Percentiles rank a stretch among this genome's conserved stretches.
phyloP scores from a whole-genome alignment of 2,888 invertebrate genomes.

The Lepeophtheirus nordmannii region DNA sequence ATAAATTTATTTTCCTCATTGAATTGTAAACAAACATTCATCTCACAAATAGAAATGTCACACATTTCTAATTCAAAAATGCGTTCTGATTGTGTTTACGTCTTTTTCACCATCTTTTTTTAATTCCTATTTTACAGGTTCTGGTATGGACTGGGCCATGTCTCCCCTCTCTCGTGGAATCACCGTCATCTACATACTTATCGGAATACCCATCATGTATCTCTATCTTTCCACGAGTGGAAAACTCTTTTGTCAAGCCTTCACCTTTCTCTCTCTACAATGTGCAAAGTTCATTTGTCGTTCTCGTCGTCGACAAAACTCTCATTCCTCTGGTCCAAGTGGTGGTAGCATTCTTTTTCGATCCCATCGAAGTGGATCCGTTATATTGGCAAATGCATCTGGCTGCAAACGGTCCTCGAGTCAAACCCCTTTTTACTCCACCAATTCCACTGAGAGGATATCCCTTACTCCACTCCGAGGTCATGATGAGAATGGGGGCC shows the following conservation, averaged over 20 bases:
- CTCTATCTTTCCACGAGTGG: slow-evolving; percentile 25
- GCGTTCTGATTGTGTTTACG: no score
- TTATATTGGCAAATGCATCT: not conserved
- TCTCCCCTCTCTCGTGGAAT: slow-evolving; percentile 9
- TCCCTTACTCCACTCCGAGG: not conserved
- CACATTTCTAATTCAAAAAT: no score
- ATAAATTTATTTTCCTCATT: no score
- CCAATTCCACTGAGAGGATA: not conserved
- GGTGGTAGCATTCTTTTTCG: slow-evolving; percentile 1
- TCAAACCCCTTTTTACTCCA: slow-evolving; percentile 12
- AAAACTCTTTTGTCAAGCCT: slow-evolving; percentile 29
- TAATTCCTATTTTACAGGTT: slow-evolving; percentile 11
- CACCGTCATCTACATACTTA: slow-evolving; percentile 11
- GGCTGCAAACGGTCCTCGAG: not conserved
- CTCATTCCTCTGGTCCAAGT: not conserved
- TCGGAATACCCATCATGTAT: slow-evolving; percentile 18
- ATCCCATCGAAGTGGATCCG: slow-evolving; percentile 9
- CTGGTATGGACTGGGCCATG: slow-evolving; percentile 10
- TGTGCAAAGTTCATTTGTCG: not conserved
- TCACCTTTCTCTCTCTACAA: slow-evolving; percentile 23
- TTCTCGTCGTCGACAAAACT: not conserved
- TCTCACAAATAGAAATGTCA: no score
- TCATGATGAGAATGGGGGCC: not conserved
- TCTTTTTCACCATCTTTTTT: not conserved
- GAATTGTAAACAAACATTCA: no score